Conservation (phyloP, 2,888 invertebrate species). For the Dicyrtoma fusca region DNA sequence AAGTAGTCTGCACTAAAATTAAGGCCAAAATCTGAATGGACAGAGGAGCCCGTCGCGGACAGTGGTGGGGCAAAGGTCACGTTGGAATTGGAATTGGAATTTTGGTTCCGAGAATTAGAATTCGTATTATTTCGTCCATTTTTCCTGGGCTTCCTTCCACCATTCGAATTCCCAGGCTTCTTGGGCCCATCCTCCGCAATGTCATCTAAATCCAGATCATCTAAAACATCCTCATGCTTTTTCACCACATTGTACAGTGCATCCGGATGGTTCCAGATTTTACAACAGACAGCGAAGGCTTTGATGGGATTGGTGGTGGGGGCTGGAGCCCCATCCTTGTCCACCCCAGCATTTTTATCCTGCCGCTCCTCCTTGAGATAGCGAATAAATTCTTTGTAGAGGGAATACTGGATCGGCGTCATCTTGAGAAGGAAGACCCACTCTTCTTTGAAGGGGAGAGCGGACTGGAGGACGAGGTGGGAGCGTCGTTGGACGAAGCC, state of each 20-base stretch:
- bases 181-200: slow-evolving; percentile 17
- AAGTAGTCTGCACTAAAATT: slow-evolving; percentile 18
- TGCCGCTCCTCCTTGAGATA: slow-evolving; percentile 53
- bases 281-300: slow-evolving; percentile 98
- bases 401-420: slow-evolving; percentile 84
- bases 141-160: slow-evolving; percentile 11
- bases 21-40: slow-evolving; percentile 1
- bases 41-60: not conserved
- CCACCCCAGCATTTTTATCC: slow-evolving; percentile 32
- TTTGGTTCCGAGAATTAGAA: too few species aligned
- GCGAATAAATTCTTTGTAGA: slow-evolving; percentile 93
- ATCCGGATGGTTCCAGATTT: slow-evolving; percentile 96
- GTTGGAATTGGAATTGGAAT: not conserved
- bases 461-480: slow-evolving; percentile 87
- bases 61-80: not conserved
- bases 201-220: slow-evolving; percentile 61
- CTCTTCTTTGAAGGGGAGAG: slow-evolving; percentile 92
- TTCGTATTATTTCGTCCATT: not conserved
- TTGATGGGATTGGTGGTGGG: slow-evolving; percentile 92
- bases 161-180: slow-evolving; percentile 8
- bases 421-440: slow-evolving; percentile 88
- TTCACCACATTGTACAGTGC: slow-evolving; percentile 84
- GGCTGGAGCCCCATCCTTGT: slow-evolving; percentile 59
- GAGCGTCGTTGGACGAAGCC: slow-evolving; percentile 96
- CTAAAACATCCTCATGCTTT: slow-evolving; percentile 75